Evolutionary conservation across 2,888 invertebrate species (phyloP), one percentile per base, ranked within the genome.

Genomic region (Phytoseiulus persimilis): DNA sequence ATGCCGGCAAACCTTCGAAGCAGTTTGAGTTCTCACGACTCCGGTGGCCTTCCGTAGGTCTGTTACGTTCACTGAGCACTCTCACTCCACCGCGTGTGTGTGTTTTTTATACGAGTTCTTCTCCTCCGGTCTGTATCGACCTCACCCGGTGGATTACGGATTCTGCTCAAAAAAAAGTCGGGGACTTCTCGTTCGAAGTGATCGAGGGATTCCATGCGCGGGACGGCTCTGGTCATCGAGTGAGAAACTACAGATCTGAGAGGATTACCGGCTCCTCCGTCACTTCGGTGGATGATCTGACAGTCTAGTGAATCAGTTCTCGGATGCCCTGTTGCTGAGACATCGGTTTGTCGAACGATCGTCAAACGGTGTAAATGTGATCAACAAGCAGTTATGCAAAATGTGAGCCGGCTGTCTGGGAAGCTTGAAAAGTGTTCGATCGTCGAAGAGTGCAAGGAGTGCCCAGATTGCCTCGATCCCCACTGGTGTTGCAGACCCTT

Each of bases 401-500:
- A 87, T 87, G 87, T 87, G 33, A 87, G 39, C 33, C 87, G 87
- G 28, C 87, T 87, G n/a, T 87, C 87, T 23, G 87, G 87, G 39
- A 87, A 87, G 87, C 45, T 87, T 28, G 87, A 87, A 45, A 87
- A 87, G 87, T 87, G 87, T 45, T 87, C 87, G 11, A 87, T 87
- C 45, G 87, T 87, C 32, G 87, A 87, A 39, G 87, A 87, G 87
- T 87, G 87, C 87, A 87, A 87, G 23, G 87, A 87, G 87, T 87
- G 87, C 87, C 87, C 32, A 39, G 87, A 87, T 23, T 87, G 87
- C 45, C 33, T 87, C 45, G 39, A 32, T 33, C 87, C 87, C 28
- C 45, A 33, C 39, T 87, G 87, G 87, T 87, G 87, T 32, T 87
- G 33, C 33, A 33, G 45, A 32, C 87, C 87, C 28, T 32, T 87